Base-by-base conservation (phyloP, 1,140 invertebrate genomes). In the Cherax quadricarinatus region DNA sequence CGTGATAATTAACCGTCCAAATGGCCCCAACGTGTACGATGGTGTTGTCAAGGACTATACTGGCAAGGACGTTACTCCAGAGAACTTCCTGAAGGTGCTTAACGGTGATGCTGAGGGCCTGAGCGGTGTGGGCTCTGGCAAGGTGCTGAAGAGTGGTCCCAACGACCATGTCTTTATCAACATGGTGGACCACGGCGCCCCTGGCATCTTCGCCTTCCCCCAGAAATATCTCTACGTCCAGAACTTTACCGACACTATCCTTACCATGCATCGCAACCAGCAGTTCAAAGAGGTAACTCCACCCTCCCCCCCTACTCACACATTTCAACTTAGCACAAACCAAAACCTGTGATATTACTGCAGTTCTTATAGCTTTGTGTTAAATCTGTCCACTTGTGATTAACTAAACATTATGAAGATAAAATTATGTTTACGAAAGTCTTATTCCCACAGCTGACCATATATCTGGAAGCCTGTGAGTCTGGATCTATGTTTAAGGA, bases 401-500 rank as follows among this genome's bases (percentile, higher is more conserved):
- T 60, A 9, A 60, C 57, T 60, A 2, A 60, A 10, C 3, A 60
- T 16, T 60, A 60, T 10, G 30, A 41, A 41, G 30, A 41, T 41
- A 41, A 41, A 41, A 41, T 41, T 2, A 60, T 60, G 57, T 60
- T 60, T 60, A 60, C 57, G 1, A 10, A 60, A 5, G 5, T 30
- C 53, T 53, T 94, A 87, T 96, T 95, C 66, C 95, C 96, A 86
- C 95, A 96, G 96, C 94, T 97, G 94, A 95, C 96, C 6, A 95
- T 97, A 80, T 97, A 97, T 95, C 94, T 97, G 82, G 97, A 97
- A 94, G 96, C 97, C 21, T 97, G 97, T 95, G 96, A 97, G 94
- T 96, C 96, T 73, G 97, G 97, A 14, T 97, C 96, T 1, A 97
- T 97, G 96, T 97, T 97, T 94, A 94, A 96, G 62, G 94, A 95